Evolutionary conservation across 2,797 vertebrate genomes (phyloP), one percentile per base, ranked within the genome.

Genomic region (Typhlichthys eigenmanni): DNA sequence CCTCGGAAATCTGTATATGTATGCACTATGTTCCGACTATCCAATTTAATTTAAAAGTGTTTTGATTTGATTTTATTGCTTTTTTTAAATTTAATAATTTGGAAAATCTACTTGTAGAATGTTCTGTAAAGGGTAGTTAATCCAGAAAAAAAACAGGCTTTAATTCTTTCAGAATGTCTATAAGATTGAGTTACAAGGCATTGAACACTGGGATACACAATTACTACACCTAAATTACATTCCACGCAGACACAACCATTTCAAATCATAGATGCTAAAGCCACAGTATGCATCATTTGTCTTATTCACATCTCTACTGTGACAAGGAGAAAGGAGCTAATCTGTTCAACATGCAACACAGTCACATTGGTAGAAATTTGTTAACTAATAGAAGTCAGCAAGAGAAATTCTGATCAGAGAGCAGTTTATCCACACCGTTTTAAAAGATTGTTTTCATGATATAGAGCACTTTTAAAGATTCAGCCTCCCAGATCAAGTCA

Each of bases 261-360:
- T 66, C 66, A 76, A 94, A 91, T 93, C 89, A 91, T 85, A 92
- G 92, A 91, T 90, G 92, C 92, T 91, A 70, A 81, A 85, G 89
- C 84, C 89, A 88, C 83, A 90, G 84, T 85, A 81, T 87, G 84
- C 90, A 87, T 92, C 89, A 90, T 92, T 61, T 64, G 83, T 80
- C 83, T 75, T 78, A 80, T 76, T 72, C 71, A 75, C 68, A 80
- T 65, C 70, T 92, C 92, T 92, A 94, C 93, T 93, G 85, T 92
- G 92, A 91, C 66, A 46, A 90, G 91, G 81, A 86, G 80, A 87
- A 92, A 88, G 52, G 62, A 76, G 69, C 86, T 91, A 92, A 93
- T 92, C 92, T 95, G 94, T 95, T 94, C 91, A 89, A 92, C 86
- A 91, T 82, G 89, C 90, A 86, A 89, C 79, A 90, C 91, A 90